phyloP scores from a whole-genome alignment of 1,140 invertebrate species.

The Drosophila oshimai region DNA sequence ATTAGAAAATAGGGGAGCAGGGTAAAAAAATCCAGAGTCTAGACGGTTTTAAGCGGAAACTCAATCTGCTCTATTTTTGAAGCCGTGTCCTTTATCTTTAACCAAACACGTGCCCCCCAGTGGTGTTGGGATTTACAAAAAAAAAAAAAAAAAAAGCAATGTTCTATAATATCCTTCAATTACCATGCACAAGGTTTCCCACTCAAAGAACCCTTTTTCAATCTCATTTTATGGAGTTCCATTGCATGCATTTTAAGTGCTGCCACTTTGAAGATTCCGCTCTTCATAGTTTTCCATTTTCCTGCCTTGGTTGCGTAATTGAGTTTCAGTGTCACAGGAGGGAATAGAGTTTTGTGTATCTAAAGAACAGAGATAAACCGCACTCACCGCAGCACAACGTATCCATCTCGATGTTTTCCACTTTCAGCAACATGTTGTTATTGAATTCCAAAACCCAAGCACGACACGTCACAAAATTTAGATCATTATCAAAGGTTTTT shows the following conservation, averaged over 20 bases:
- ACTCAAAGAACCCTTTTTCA: constrained; percentile 24
- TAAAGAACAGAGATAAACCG: background rate
- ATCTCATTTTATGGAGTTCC: constrained; percentile 1
- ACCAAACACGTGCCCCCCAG: constrained; percentile 47
- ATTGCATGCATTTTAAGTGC: constrained; percentile 36
- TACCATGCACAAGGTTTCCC: constrained; percentile 6
- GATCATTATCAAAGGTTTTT: constrained; percentile 21
- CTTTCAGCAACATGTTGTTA: constrained; percentile 59
- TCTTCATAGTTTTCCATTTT: background rate
- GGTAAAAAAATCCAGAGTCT: constrained; percentile 52
- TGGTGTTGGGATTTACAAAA: background rate
- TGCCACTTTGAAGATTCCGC: constrained; percentile 34
- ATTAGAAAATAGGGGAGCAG: constrained; percentile 70
- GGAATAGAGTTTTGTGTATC: background rate
- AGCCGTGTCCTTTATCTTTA: constrained; percentile 32
- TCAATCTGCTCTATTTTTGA: constrained; percentile 77
- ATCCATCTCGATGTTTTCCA: constrained; percentile 78
- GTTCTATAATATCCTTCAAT: constrained; percentile 57
- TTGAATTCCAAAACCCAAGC: background rate
- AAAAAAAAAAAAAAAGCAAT: constrained; percentile 8
- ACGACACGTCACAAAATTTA: constrained; percentile 7
- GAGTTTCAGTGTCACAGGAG: constrained; percentile 5
- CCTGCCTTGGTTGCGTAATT: constrained; percentile 13
- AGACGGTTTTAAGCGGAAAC: constrained; percentile 74
- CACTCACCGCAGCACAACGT: constrained; percentile 80